Evolutionary conservation across 2,888 invertebrate genomes (phyloP).

Genomic region (Acronicta leporina): DNA sequence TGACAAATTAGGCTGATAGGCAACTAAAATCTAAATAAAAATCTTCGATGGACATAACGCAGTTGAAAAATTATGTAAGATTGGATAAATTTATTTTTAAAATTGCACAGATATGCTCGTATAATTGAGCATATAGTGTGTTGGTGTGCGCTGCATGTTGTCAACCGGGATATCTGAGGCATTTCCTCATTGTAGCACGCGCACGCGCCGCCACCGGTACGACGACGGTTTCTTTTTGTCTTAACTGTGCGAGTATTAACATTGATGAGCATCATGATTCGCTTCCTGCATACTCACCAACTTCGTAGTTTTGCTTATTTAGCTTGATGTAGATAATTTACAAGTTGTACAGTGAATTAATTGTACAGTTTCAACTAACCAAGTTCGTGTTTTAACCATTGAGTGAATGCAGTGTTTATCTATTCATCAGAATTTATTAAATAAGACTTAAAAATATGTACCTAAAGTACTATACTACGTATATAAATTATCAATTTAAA

Average conservation of each 20-base stretch:
- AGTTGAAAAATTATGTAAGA: neutral
- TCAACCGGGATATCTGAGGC: conserved; percentile 67
- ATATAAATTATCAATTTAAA: no score
- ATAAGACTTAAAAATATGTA: no score
- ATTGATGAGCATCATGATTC: conserved; percentile 56
- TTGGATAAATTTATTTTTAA: conserved; percentile 16
- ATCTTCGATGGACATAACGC: no score
- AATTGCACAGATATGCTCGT: conserved; percentile 7
- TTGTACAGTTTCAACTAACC: neutral
- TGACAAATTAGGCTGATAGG: no score
- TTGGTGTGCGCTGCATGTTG: conserved; percentile 54
- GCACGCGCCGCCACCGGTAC: conserved; percentile 51
- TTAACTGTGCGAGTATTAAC: conserved; percentile 62
- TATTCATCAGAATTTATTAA: no score
- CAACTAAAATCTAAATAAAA: no score
- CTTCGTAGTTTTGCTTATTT: conserved; percentile 26
- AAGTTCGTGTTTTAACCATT: neutral
- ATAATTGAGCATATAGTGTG: conserved; percentile 1
- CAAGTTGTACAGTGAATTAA: conserved; percentile 8
- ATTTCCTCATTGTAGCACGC: conserved; percentile 78
- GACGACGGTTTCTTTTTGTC: conserved; percentile 65
- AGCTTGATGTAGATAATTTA: conserved; percentile 19
- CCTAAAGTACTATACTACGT: no score
- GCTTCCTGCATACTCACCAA: conserved; percentile 52
- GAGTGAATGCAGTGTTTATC: no score